These are phyloP conservation scores for Clytia hemisphaerica DNA, from an alignment of 30 jellyfish, hydroid and myxozoan genomes.

Conservation along the genomic window DNA sequence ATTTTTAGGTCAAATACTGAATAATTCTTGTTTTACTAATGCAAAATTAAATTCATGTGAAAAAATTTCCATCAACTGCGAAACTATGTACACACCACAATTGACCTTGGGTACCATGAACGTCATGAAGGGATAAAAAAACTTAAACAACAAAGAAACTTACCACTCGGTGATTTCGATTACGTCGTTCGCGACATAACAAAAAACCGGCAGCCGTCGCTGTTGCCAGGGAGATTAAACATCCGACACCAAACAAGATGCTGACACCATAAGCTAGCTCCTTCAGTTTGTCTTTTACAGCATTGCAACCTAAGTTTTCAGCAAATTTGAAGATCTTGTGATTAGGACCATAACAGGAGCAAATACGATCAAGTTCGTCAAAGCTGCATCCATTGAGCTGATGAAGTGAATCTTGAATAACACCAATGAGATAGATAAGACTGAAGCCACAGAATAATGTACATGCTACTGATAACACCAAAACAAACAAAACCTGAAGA, in stretches of 20 bases:
- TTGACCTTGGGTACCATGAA: too few species aligned
- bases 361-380: slow-evolving; percentile 45
- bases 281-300: slow-evolving; percentile 64
- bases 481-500: slow-evolving; percentile 61
- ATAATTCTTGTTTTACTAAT: too few species aligned
- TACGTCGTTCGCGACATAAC: slow-evolving; percentile 43
- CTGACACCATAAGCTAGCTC: slow-evolving; percentile 75
- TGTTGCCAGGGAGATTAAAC: slow-evolving; percentile 60
- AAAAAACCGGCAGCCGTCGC: slow-evolving; percentile 63
- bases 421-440: slow-evolving; percentile 67
- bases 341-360: slow-evolving; percentile 61
- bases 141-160: too few species aligned
- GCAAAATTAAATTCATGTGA: too few species aligned
- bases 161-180: slow-evolving; percentile 6
- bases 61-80: too few species aligned
- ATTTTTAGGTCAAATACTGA: too few species aligned
- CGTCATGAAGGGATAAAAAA: too few species aligned
- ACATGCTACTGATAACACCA: slow-evolving; percentile 61
- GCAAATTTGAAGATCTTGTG: slow-evolving; percentile 59
- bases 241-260: slow-evolving; percentile 80
- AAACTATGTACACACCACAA: too few species aligned
- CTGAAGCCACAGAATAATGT: slow-evolving; percentile 84
- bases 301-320: slow-evolving; percentile 59
- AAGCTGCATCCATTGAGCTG: slow-evolving; percentile 76
- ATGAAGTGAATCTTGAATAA: slow-evolving; percentile 49